Conservation (phyloP, 2,888 invertebrate species). For the Deilephila elpenor region DNA sequence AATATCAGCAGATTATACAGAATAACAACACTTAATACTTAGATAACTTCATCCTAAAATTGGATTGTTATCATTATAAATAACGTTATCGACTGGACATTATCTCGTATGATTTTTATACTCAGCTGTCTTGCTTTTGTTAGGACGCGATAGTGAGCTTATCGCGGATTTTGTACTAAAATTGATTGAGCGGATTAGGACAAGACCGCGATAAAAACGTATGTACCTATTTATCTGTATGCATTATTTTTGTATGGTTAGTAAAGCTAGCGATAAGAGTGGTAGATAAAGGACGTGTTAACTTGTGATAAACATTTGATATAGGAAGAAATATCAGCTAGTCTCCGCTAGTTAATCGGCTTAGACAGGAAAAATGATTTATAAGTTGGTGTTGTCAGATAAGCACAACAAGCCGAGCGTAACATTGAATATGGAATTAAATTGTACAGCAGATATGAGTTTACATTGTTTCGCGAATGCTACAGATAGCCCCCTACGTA, state of each 20-base stretch:
- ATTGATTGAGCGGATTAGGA: conserved; percentile 74
- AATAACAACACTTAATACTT: conserved; percentile 60
- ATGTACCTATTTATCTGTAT: conserved; percentile 43
- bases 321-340: conserved; percentile 49
- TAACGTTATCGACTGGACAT: conserved; percentile 52
- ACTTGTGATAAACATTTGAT: conserved; percentile 49
- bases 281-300: conserved; percentile 58
- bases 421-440: conserved; percentile 31
- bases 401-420: conserved; percentile 32
- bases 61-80: conserved; percentile 54
- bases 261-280: conserved; percentile 62
- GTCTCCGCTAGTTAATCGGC: conserved; percentile 53
- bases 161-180: conserved; percentile 69
- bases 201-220: conserved; percentile 54
- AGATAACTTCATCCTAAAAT: conserved; percentile 56
- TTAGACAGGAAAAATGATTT: conserved; percentile 50
- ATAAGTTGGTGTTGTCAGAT: conserved; percentile 45
- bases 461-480: not conserved
- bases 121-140: conserved; percentile 63
- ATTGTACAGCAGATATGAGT: conserved; percentile 18
- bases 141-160: conserved; percentile 58
- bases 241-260: conserved; percentile 66
- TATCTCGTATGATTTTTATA: conserved; percentile 61
- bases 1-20: conserved; percentile 56
- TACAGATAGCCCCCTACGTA: not conserved